Evolutionary conservation across 2,113 vertebrate species (phyloP), one percentile per base, ranked within the genome.

Genomic region (Picathartes gymnocephalus): DNA sequence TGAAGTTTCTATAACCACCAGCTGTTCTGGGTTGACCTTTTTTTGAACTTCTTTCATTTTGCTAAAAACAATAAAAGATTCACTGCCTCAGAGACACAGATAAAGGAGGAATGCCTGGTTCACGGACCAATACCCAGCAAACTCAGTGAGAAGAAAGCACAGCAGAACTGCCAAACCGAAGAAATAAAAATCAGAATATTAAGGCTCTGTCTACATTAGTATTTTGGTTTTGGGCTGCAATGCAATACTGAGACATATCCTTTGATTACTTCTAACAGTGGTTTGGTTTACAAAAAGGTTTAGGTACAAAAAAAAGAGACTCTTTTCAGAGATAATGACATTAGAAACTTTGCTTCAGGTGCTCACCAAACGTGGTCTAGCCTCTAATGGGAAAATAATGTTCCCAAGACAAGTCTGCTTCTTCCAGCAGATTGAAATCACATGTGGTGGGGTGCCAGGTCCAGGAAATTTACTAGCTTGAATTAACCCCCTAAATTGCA

Each of bases 41-140:
- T 82, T 88, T 77, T n/a, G 13, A 88, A 81, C 68, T 88, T 85
- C 22, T 65, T 95, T 82, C 16, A 77, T 90, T 96, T 92, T 83
- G 39, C 5, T 53, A 28, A 65, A 90, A 73, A 66, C 7, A 80
- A 24, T 45, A 53, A 40, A 73, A 88, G 60, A 70, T 73, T 88
- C 23, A 42, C 83, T 88, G 74, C 81, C 62, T 94, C 27, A 65
- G 85, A 76, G 82, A 77, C 19, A 30, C 6, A 66, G 93, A 69
- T 83, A 53, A 88, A 77, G 68, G n/a, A 90, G 28, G 66, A 92
- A 85, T 76, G 70, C 25, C 56, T 88, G 37, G 35, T 76, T 83
- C 74, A 65, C 37, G 69, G 60, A 66, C 24, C 6, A 77, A 42
- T n/a, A 50, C 17, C 50, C 42, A 39, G 58, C 0, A 1, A 93